phyloP scores from a whole-genome alignment of 2,797 vertebrate species.

The Chelmon rostratus region DNA sequence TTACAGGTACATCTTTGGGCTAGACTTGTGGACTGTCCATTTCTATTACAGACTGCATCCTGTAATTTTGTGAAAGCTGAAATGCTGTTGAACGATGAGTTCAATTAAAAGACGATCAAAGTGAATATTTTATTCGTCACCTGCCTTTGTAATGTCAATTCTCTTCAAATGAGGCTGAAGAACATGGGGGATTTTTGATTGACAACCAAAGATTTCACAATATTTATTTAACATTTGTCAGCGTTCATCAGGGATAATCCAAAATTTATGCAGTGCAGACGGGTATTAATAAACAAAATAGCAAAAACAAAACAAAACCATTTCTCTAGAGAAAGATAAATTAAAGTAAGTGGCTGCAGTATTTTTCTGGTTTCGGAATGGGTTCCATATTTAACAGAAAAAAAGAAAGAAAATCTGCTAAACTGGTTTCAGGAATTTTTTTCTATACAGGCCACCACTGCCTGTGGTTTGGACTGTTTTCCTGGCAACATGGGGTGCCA shows the following conservation, averaged over 20 bases:
- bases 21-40: too few relatives aligned
- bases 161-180: not conserved
- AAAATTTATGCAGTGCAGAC: not conserved
- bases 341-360: not conserved
- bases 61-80: too few relatives aligned
- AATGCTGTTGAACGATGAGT: too few relatives aligned
- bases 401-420: not conserved
- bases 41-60: too few relatives aligned
- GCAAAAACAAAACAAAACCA: too few relatives aligned
- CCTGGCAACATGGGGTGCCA: constrained; percentile 4
- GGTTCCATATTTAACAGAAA: not conserved
- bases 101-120: too few relatives aligned
- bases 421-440: not conserved
- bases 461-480: constrained; percentile 21
- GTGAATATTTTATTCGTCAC: too few relatives aligned
- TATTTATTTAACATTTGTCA: not conserved
- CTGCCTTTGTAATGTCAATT: not conserved
- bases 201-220: not conserved
- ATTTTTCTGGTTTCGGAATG: not conserved
- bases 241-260: not conserved
- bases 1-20: too few relatives aligned
- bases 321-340: not conserved
- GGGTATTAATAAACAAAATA: not conserved
- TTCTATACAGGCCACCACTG: too few relatives aligned
- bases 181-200: not conserved